phyloP scores from a whole-genome alignment of 2,888 invertebrate genomes.

The Quadroppia sp. region DNA sequence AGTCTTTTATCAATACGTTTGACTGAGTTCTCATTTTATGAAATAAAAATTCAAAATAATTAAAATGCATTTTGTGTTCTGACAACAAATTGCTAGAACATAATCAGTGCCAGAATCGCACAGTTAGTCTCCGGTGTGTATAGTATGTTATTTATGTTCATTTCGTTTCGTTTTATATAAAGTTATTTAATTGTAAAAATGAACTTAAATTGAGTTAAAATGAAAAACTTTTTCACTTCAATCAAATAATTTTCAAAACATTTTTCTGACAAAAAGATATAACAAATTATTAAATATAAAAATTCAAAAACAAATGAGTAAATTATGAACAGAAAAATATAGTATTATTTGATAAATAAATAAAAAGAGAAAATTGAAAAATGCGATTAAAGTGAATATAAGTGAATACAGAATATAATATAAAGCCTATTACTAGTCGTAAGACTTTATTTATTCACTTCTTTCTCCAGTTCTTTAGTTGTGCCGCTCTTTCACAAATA shows the following conservation, averaged over 20 bases:
- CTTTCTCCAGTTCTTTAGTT: neutral
- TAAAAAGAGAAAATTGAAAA: neutral
- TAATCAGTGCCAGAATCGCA: neutral
- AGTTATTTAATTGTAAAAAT: neutral
- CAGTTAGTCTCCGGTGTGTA: neutral
- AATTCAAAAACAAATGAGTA: too few species aligned
- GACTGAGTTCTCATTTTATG: slow-evolving; percentile 15
- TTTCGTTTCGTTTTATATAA: neutral
- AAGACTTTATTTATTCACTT: slow-evolving; percentile 23
- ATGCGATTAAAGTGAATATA: neutral
- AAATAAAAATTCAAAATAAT: neutral
- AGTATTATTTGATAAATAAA: slow-evolving; percentile 6
- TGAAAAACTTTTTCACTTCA: too few species aligned
- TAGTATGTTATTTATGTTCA: neutral
- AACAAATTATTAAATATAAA: too few species aligned
- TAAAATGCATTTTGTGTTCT: slow-evolving; percentile 23
- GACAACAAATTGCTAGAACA: slow-evolving; percentile 1
- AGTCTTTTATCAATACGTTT: slow-evolving; percentile 25
- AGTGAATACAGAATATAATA: neutral
- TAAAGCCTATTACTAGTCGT: slow-evolving; percentile 2
- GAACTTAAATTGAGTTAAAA: neutral
- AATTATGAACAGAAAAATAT: too few species aligned
- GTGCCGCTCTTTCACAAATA: neutral
- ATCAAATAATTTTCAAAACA: too few species aligned
- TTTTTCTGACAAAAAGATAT: too few species aligned